These are phyloP conservation scores for Ptyas mucosa DNA, from an alignment of 2,113 vertebrate genomes.

Conservation along the genomic window DNA sequence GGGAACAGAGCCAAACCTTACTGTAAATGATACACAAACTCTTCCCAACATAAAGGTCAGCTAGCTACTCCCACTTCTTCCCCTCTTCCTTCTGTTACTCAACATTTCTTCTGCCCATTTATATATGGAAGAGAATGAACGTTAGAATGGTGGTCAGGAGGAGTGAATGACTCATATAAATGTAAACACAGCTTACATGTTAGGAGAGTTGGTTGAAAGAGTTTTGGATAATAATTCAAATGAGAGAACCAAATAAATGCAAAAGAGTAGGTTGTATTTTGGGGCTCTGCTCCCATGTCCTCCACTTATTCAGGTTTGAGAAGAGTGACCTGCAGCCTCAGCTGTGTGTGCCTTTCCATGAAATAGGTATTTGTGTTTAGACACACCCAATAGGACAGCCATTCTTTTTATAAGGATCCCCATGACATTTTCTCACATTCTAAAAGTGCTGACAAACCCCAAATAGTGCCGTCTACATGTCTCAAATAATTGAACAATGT, in stretches of 20 bases:
- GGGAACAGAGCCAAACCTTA: conserved; percentile 33
- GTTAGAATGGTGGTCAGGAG: background rate
- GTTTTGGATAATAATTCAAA: background rate
- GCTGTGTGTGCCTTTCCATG: background rate
- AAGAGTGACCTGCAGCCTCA: background rate
- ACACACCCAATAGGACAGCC: background rate
- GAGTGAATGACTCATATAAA: background rate
- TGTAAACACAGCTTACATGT: background rate
- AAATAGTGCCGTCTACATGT: background rate
- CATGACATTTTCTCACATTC: background rate
- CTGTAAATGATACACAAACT: conserved; percentile 48
- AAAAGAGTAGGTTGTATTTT: background rate
- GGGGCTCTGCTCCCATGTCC: background rate
- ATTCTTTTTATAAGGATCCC: background rate
- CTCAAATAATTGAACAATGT: conserved; percentile 12
- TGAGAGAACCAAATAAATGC: background rate
- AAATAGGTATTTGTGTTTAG: background rate
- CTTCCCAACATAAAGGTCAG: conserved; percentile 20
- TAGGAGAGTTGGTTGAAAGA: background rate
- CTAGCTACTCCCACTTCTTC: conserved; percentile 12
- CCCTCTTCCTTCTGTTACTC: background rate
- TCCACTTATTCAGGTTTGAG: background rate
- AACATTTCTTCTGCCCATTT: background rate
- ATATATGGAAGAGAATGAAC: background rate
- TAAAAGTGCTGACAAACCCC: background rate